A percentile compares a stretch with the other conserved stretches of the same genome.
Evolutionary conservation across 2,797 vertebrate species (phyloP).

Genomic region (Agapornis canus): DNA sequence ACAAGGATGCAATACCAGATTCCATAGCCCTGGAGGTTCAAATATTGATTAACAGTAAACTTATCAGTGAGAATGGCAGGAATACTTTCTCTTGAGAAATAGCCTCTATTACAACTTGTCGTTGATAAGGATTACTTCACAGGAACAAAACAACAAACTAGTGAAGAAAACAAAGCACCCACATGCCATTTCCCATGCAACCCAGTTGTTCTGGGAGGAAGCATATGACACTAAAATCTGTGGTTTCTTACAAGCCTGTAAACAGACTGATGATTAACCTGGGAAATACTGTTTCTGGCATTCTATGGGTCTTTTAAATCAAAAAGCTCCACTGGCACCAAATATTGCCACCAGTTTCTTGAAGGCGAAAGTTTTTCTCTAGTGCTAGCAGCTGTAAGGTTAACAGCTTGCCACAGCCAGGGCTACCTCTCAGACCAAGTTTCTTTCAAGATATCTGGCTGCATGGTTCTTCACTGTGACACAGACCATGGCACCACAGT

Average conservation of each 20-base stretch:
- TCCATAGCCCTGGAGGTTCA: background rate
- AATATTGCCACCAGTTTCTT: background rate
- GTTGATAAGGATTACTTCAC: conserved; percentile 19
- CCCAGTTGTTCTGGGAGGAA: background rate
- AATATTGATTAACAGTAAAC: conserved; percentile 48
- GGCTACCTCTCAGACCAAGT: background rate
- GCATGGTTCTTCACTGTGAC: background rate
- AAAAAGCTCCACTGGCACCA: background rate
- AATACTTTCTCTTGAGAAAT: background rate
- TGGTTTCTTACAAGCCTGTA: background rate
- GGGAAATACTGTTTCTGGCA: background rate
- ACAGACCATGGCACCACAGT: background rate
- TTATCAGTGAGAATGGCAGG: background rate
- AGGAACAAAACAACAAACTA: background rate
- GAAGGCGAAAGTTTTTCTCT: background rate
- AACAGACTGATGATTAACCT: background rate
- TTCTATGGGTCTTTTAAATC: background rate
- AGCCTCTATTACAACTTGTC: background rate
- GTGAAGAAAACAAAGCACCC: background rate
- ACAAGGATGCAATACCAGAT: background rate
- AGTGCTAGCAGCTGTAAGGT: fast-evolving
- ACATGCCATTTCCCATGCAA: background rate
- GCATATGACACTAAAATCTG: background rate
- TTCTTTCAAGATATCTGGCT: background rate
- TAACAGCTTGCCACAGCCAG: background rate